Evolutionary conservation across 2,888 invertebrate genomes (phyloP).

Genomic region (Meghimatium bilineatum): DNA sequence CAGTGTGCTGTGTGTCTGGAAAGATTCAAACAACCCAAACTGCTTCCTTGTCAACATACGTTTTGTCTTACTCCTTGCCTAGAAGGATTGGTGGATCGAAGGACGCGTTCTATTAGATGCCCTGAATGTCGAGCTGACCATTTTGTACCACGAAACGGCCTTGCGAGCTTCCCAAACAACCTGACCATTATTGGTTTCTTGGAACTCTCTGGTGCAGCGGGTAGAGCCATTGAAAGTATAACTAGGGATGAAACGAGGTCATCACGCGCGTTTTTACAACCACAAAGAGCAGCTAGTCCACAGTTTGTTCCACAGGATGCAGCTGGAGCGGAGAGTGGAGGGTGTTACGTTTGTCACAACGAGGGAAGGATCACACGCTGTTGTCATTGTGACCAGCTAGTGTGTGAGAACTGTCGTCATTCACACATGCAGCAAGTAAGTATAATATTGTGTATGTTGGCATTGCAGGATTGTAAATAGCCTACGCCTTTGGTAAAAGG

Average conservation of each 20-base stretch:
- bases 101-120: constrained; percentile 87
- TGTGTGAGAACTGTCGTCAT: constrained; percentile 94
- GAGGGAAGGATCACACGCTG: constrained; percentile 81
- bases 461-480: too few species aligned
- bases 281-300: constrained; percentile 35
- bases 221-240: not conserved
- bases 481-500: too few species aligned
- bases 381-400: constrained; percentile 97
- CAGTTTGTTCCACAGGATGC: constrained; percentile 25
- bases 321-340: constrained; percentile 39
- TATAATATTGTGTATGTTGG: not conserved
- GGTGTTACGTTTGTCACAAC: constrained; percentile 91
- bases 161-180: constrained; percentile 95
- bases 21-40: constrained; percentile 96
- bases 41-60: constrained; percentile 99
- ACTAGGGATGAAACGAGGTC: constrained; percentile 13
- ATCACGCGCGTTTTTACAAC: not conserved
- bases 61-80: constrained; percentile 99
- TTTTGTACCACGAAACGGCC: constrained; percentile 93
- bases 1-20: constrained; percentile 99
- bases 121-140: constrained; percentile 98
- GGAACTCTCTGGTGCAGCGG: constrained; percentile 84
- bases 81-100: constrained; percentile 85
- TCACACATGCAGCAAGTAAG: constrained; percentile 76
- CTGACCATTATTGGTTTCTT: constrained; percentile 95